Evolutionary conservation across 2,797 vertebrate genomes (phyloP).

Genomic region (Zenarchopterus dispar): DNA sequence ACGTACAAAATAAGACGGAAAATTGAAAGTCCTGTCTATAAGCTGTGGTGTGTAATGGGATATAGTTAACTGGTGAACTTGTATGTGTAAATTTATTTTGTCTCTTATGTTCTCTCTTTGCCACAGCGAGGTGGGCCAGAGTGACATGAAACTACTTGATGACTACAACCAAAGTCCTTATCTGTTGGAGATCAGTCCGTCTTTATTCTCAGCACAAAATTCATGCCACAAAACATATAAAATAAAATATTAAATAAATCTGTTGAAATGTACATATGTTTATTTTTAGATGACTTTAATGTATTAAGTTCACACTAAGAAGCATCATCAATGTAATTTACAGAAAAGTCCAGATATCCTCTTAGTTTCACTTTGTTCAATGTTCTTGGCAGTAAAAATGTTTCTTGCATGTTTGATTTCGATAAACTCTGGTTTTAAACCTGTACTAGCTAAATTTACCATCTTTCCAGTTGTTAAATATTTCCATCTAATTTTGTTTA

Average conservation of each 20-base stretch:
- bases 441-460: background rate
- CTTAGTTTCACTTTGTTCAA: conserved; percentile 3
- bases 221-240: conserved; percentile 50
- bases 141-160: conserved; percentile 52
- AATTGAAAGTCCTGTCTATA: too few species aligned
- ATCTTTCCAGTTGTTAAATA: background rate
- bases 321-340: conserved; percentile 23
- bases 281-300: conserved; percentile 49
- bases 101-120: background rate
- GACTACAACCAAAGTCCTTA: conserved; percentile 56
- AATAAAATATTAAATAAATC: conserved; percentile 68
- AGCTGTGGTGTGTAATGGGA: too few species aligned
- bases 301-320: conserved; percentile 33
- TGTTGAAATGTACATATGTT: conserved; percentile 75
- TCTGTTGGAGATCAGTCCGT: conserved; percentile 56
- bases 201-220: conserved; percentile 52
- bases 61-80: too few species aligned
- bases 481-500: background rate
- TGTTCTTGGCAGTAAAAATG: background rate
- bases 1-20: too few species aligned
- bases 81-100: too few species aligned
- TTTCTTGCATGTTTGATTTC: conserved; percentile 2
- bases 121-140: conserved; percentile 83
- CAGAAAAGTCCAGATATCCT: conserved; percentile 10
- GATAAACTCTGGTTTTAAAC: conserved; percentile 1